A percentile compares a stretch with the other conserved stretches of the same genome.
Conservation (phyloP, 37 sponge, comb jelly and placozoan genomes). For the Crambe crambe region DNA sequence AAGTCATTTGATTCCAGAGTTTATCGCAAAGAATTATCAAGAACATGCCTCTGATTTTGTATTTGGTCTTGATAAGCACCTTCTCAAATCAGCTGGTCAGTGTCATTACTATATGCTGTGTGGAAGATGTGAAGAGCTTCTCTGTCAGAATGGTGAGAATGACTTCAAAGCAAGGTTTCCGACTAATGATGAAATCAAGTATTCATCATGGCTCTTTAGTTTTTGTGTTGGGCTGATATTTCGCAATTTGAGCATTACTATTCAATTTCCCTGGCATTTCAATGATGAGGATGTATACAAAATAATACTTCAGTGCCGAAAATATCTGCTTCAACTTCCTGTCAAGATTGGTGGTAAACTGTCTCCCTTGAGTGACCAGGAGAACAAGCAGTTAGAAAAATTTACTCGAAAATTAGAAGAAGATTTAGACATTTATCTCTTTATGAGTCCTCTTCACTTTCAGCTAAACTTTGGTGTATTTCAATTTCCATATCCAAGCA, state of each 20-base stretch:
- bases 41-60: background rate
- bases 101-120: conserved; percentile 2
- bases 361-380: background rate
- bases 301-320: background rate
- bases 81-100: background rate
- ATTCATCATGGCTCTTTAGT: conserved; percentile 12
- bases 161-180: conserved; percentile 1
- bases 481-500: background rate
- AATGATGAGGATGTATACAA: conserved; percentile 6
- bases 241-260: background rate
- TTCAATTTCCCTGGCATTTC: conserved; percentile 6
- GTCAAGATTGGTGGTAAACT: background rate
- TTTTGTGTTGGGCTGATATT: conserved; percentile 1
- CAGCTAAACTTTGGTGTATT: background rate
- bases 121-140: background rate
- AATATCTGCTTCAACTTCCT: conserved; percentile 1
- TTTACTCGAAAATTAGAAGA: background rate
- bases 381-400: background rate
- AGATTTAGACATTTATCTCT: background rate
- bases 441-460: background rate
- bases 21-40: background rate
- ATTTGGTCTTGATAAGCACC: conserved; percentile 18
- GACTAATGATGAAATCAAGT: background rate
- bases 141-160: conserved; percentile 6
- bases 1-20: background rate